Conservation (phyloP, 2,113 vertebrate genomes). For the Ibidorhyncha struthersii region DNA sequence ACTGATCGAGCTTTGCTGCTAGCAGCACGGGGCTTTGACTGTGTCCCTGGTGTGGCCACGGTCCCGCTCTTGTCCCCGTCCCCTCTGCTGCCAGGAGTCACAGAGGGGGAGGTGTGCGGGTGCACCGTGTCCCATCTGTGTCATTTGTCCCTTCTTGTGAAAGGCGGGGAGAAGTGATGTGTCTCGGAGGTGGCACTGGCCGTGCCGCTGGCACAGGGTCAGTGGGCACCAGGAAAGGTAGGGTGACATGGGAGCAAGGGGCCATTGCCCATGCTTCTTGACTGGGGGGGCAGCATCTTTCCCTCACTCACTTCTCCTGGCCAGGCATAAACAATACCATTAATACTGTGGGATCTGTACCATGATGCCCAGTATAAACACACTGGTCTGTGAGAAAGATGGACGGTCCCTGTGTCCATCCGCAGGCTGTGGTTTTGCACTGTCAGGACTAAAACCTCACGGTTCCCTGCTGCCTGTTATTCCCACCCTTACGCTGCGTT, state of each 20-base stretch:
- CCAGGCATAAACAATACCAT: background rate
- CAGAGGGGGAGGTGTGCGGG: background rate
- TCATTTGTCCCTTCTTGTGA: background rate
- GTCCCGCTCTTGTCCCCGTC: background rate
- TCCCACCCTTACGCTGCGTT: background rate
- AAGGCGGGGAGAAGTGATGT: background rate
- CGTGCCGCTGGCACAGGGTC: background rate
- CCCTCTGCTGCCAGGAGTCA: background rate
- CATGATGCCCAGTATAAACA: background rate
- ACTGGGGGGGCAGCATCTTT: background rate
- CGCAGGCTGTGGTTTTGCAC: background rate
- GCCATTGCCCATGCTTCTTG: too few relatives aligned
- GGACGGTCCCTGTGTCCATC: background rate
- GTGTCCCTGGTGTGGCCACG: background rate
- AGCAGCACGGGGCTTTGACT: background rate
- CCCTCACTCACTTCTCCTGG: background rate
- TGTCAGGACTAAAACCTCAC: background rate
- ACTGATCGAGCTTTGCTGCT: background rate
- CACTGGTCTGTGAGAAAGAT: background rate
- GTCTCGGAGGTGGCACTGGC: background rate
- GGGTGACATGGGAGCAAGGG: background rate
- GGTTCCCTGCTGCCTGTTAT: background rate
- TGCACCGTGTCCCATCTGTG: background rate
- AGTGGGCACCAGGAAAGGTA: background rate
- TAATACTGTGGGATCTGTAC: background rate